Evolutionary conservation across 35 echinoderm and acorn worm genomes (phyloP).

Genomic region (Ophioderma brevispina): DNA sequence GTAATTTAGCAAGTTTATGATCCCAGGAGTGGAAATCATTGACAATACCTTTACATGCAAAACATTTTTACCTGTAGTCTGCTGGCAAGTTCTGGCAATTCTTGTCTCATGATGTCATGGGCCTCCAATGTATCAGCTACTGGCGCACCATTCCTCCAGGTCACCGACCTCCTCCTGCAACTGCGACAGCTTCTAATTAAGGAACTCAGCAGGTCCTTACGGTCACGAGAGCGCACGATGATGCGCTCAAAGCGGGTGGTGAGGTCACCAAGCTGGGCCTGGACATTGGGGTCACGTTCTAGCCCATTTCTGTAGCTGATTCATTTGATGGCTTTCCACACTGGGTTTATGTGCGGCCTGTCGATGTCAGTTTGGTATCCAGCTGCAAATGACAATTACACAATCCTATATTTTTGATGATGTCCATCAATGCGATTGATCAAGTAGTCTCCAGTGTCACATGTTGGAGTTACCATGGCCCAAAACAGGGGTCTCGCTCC

Average conservation of each 20-base stretch:
- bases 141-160: constrained; percentile 86
- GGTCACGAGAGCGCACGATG: constrained; percentile 71
- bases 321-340: constrained; percentile 86
- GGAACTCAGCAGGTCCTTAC: constrained; percentile 73
- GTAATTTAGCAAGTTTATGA: too few relatives aligned
- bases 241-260: constrained; percentile 85
- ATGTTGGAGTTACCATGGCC: too few relatives aligned
- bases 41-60: too few relatives aligned
- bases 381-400: too few relatives aligned
- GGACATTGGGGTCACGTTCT: constrained; percentile 90
- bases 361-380: constrained; percentile 98
- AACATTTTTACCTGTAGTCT: constrained; percentile 96
- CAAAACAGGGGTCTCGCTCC: too few relatives aligned
- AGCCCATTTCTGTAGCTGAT: constrained; percentile 78
- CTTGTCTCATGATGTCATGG: constrained; percentile 65
- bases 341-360: constrained; percentile 98
- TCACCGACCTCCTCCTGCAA: constrained; percentile 69
- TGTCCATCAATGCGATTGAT: too few relatives aligned
- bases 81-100: constrained; percentile 78
- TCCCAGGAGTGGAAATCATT: too few relatives aligned
- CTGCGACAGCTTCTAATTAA: constrained; percentile 67
- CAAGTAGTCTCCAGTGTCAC: too few relatives aligned
- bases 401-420: too few relatives aligned
- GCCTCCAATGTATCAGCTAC: constrained; percentile 76
- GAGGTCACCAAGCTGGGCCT: constrained; percentile 87